These are phyloP conservation scores for Ylistrum balloti DNA, from an alignment of 1,140 invertebrate species.

Conservation along the genomic window DNA sequence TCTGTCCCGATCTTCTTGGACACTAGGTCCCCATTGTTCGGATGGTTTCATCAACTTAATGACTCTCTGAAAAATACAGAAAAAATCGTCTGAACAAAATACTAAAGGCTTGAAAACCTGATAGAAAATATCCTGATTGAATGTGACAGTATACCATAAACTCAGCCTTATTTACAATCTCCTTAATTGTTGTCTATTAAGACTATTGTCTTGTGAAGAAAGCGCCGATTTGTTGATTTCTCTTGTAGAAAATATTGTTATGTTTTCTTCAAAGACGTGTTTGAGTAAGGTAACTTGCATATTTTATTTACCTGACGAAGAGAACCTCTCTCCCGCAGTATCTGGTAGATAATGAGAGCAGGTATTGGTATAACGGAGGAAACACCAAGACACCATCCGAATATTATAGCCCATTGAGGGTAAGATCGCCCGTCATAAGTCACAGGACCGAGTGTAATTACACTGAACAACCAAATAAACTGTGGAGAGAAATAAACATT, in stretches of 20 bases:
- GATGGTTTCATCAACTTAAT: constrained; percentile 68
- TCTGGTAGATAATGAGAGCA: constrained; percentile 67
- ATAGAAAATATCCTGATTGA: no score
- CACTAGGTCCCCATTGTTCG: constrained; percentile 74
- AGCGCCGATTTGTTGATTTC: no score
- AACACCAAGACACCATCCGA: constrained; percentile 76
- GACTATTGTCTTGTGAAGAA: no score
- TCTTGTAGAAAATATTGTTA: no score
- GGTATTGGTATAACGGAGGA: constrained; percentile 76
- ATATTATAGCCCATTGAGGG: constrained; percentile 75
- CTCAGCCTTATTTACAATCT: no score
- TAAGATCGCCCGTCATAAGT: constrained; percentile 75
- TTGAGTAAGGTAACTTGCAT: no score
- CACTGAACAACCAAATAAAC: constrained; percentile 78
- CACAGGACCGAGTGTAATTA: constrained; percentile 72
- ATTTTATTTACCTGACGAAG: constrained; percentile 65
- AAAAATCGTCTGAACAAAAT: no score
- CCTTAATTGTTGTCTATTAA: no score
- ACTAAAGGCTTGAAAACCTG: no score
- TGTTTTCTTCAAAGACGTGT: no score
- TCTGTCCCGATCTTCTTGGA: constrained; percentile 66
- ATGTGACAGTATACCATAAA: no score
- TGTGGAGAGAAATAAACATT: constrained; percentile 57
- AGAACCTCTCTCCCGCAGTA: constrained; percentile 67
- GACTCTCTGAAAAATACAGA: constrained; percentile 66